Evolutionary conservation across 2,888 invertebrate genomes (phyloP), one percentile per base, ranked within the genome.

Genomic region (Cosmia pyralina): DNA sequence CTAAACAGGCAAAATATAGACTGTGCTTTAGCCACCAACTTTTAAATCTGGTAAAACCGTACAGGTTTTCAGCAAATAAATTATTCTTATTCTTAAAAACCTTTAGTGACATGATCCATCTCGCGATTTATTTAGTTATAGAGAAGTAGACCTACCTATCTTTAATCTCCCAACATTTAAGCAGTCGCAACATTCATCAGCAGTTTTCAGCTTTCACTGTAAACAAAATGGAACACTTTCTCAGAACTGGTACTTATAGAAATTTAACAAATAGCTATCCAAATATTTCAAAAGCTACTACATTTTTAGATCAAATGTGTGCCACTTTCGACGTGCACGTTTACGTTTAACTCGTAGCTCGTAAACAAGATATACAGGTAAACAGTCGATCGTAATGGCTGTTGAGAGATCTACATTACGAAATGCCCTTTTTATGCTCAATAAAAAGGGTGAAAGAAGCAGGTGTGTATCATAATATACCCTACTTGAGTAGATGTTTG

Each of bases 301-400:
- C 88, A 79, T 77, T 87, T 89, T 88, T 87, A 88, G 86, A 89
- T 89, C 88, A 86, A 86, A 89, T 87, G 85, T 87, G 83, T 88
- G 79, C 85, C 82, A 84, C 84, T 64, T 75, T 73, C 59, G 11
- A 63, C 76, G 81, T 72, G 72, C 74, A 69, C 75, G 79, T 85
- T 86, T 83, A 86, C 77, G 78, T 85, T 84, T 79, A 69, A 78
- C 81, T 79, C 68, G 75, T 73, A 87, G 76, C 85, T 81, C 79
- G 75, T 86, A 86, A 82, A 85, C 83, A 84, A 72, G 75, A 66
- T 63, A 77, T 71, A 76, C 85, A 88, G 89, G 88, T 89, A 89
- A 88, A 88, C 87, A 88, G 62, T 53, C 74, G 64, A 70, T 78
- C 70, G 81, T 74, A 85, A 82, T 71, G 72, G 65, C 69, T 69